Evolutionary conservation across 2,888 invertebrate genomes (phyloP), one percentile per base, ranked within the genome.

Genomic region (Lottia scabra): DNA sequence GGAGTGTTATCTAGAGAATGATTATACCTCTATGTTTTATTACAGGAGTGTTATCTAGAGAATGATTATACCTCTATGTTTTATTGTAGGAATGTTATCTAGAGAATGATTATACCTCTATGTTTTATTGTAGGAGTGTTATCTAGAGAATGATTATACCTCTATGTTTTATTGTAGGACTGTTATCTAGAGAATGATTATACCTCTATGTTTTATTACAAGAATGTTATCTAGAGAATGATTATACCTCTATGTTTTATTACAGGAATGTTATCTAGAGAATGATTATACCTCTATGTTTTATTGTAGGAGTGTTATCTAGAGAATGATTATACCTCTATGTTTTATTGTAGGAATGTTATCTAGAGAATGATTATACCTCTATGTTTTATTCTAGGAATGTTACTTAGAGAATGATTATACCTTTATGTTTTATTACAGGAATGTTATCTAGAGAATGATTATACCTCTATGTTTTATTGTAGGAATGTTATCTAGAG

Each of bases 111-210:
- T 95, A 95, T 0, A 95, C 96, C 0, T 94, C 94, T 80, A 91
- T 98, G 67, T 96, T 95, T 89, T 94, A 96, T 89, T n/a, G n/a
- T n/a, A n/a, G n/a, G n/a, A n/a, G n/a, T n/a, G n/a, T n/a, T 93
- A 94, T 76, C 90, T 98, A 72, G 96, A 98, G 89, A 95, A 95
- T 78, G 98, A 98, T 89, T 95, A 95, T 0, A 95, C 96, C 0
- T 94, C 94, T 80, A 91, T 98, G 67, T 96, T 95, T 89, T 94
- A 96, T 89, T n/a, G n/a, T n/a, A n/a, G n/a, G n/a, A n/a, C n/a
- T n/a, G n/a, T n/a, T 93, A 94, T 76, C 90, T 98, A 72, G 96
- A 98, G 89, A 95, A 95, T 78, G 98, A 98, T 89, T 95, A 95
- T 0, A 95, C 96, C 0, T 94, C 94, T 80, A 91, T 98, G 67